Evolutionary conservation across 1,140 invertebrate genomes (phyloP).

Genomic region (Thalassaphorura encarpata): DNA sequence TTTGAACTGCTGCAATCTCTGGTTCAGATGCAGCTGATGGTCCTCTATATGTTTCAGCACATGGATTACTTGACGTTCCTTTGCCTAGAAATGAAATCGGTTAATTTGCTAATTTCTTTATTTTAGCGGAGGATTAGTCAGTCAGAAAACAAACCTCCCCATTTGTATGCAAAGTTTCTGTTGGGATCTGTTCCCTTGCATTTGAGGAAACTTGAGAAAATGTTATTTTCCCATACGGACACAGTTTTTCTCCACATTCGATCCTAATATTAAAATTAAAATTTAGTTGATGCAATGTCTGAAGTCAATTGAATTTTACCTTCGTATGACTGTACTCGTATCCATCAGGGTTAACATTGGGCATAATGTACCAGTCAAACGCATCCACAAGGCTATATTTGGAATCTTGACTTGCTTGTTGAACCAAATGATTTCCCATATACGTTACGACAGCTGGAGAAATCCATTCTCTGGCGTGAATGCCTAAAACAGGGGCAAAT

Average conservation of each 20-base stretch:
- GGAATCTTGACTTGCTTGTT: background rate
- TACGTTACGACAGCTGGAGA: slow-evolving; percentile 20
- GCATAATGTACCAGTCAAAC: slow-evolving; percentile 26
- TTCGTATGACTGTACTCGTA: slow-evolving; percentile 25
- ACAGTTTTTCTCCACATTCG: slow-evolving; percentile 66
- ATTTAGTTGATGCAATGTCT: background rate
- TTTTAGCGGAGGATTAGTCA: background rate
- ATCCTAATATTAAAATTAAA: background rate
- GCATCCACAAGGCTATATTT: slow-evolving; percentile 5
- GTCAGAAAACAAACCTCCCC: slow-evolving; percentile 46
- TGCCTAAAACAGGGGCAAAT: slow-evolving; percentile 6
- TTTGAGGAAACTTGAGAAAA: slow-evolving; percentile 30
- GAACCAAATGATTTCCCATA: slow-evolving; percentile 25
- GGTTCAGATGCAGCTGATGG: slow-evolving; percentile 77
- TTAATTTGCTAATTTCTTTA: background rate
- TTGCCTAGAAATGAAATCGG: slow-evolving; percentile 11
- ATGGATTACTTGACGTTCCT: slow-evolving; percentile 74
- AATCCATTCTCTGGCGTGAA: slow-evolving; percentile 26
- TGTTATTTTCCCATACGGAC: slow-evolving; percentile 24
- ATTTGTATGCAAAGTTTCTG: slow-evolving; percentile 64
- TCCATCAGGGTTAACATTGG: slow-evolving; percentile 23
- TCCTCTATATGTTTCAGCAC: slow-evolving; percentile 82
- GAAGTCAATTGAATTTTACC: background rate
- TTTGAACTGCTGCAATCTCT: slow-evolving; percentile 67
- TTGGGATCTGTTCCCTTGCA: slow-evolving; percentile 64